Evolutionary conservation across 1,140 invertebrate species (phyloP), one percentile per base, ranked within the genome.

Genomic region (Papilio dardanus): DNA sequence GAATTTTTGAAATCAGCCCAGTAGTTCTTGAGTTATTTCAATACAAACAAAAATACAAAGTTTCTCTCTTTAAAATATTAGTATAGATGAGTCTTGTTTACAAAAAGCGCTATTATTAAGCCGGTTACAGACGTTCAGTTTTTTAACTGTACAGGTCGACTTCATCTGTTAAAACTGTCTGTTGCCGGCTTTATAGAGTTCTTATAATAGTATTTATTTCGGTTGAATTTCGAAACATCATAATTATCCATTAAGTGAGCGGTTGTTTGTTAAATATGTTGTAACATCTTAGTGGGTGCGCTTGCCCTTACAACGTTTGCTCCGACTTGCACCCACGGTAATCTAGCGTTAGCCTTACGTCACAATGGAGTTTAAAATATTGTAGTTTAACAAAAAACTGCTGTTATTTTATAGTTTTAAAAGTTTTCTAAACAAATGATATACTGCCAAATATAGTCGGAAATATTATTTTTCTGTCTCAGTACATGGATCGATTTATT

Each of bases 241-340:
- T 14, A 2, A 24, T 19, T 21, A 12, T 54, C 7, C 10, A 24
- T 54, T 14, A 54, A 54, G 24, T 46, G 78, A 79, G 67, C 62
- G 75, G 50, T 75, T 77, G 77, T 78, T 76, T 83, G 84, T 86
- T 83, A 80, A 79, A 78, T 83, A 79, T 77, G 81, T 80, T 81
- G 80, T 83, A 81, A 83, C 79, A 81, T 85, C 77, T 86, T 88
- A 86, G 84, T 81, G 83, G 81, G 77, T 74, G 78, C 81, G 78
- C 82, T 65, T 54, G 80, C 79, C 77, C 77, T 78, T 74, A 81
- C 74, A 81, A 78, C 82, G 76, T 83, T 83, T 76, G 79, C 85
- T 86, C 86, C 83, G 82, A 81, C 79, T 79, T 79, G 65, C 74
- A 76, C 76, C 77, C 66, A 40, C 30, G 76, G 81, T 86, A 86